Evolutionary conservation across 2,797 vertebrate genomes (phyloP).

Genomic region (Malurus leucopterus): DNA sequence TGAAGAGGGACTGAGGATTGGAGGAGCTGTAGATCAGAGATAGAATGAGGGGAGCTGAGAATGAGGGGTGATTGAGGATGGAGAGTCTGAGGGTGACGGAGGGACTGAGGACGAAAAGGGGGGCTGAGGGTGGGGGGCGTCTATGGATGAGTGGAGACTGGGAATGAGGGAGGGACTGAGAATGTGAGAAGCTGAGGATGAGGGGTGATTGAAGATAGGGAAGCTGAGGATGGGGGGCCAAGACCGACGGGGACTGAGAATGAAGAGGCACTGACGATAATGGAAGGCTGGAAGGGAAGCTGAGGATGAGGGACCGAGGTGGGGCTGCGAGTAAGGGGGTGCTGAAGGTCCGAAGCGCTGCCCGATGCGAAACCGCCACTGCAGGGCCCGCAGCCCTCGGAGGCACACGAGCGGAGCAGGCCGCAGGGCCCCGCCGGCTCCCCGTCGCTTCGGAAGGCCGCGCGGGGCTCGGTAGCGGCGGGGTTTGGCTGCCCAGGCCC

Average conservation of each 20-base stretch:
- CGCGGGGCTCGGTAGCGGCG: not conserved
- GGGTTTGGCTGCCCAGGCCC: not conserved
- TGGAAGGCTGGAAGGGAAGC: not conserved
- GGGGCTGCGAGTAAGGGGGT: not conserved
- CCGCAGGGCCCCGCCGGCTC: not conserved
- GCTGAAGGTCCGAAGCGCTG: not conserved
- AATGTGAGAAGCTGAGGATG: not conserved
- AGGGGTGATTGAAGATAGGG: not conserved
- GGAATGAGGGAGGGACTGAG: not conserved
- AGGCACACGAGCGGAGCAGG: not conserved
- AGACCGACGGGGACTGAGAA: too few relatives aligned
- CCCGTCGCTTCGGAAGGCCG: not conserved
- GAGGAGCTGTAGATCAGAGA: not conserved
- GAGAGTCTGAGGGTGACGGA: not conserved
- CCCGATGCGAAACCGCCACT: too few relatives aligned
- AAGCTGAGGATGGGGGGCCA: not conserved
- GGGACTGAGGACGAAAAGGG: not conserved
- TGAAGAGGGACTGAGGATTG: not conserved
- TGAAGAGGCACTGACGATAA: not conserved
- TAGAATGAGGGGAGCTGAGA: not conserved
- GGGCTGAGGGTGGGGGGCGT: not conserved
- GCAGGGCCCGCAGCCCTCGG: not conserved
- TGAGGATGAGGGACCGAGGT: not conserved
- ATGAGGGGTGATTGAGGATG: not conserved
- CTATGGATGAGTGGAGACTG: too few relatives aligned